Percentiles rank a stretch among this genome's conserved stretches.
Evolutionary conservation across 2,797 vertebrate species (phyloP).

Genomic region (Melanotaenia boesemani): DNA sequence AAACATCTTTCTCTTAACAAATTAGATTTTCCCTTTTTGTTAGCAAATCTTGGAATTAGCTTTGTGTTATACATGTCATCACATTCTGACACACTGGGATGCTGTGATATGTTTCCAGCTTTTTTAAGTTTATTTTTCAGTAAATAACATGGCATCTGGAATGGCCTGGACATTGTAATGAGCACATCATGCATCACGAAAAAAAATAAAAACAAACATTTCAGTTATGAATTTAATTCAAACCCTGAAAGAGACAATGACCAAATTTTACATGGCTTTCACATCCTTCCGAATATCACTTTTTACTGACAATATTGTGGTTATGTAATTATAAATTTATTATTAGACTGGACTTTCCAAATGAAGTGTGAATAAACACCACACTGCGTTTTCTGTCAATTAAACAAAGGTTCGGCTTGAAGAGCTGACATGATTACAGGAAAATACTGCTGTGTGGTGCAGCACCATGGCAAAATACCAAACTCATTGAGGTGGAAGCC

Average conservation of each 20-base stretch:
- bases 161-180: background rate
- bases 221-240: background rate
- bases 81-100: background rate
- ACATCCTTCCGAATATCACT: slow-evolving; percentile 30
- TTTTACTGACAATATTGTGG: slow-evolving; percentile 11
- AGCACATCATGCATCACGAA: background rate
- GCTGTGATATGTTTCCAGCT: background rate
- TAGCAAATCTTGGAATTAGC: background rate
- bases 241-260: background rate
- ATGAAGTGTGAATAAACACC: slow-evolving; percentile 14
- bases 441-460: slow-evolving; percentile 12
- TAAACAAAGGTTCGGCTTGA: slow-evolving; percentile 6
- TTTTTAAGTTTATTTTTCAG: background rate
- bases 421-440: slow-evolving; percentile 11
- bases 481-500: background rate
- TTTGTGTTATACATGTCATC: background rate
- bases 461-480: background rate
- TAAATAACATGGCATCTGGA: background rate
- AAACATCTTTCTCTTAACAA: background rate
- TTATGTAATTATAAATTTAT: slow-evolving; percentile 9
- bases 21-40: background rate
- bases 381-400: background rate
- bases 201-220: background rate
- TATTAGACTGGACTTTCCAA: slow-evolving; percentile 50
- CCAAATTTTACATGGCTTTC: slow-evolving; percentile 22